Base-by-base conservation (phyloP, 92 coral and sea anemone species). In the Epizoanthus illoricatus region DNA sequence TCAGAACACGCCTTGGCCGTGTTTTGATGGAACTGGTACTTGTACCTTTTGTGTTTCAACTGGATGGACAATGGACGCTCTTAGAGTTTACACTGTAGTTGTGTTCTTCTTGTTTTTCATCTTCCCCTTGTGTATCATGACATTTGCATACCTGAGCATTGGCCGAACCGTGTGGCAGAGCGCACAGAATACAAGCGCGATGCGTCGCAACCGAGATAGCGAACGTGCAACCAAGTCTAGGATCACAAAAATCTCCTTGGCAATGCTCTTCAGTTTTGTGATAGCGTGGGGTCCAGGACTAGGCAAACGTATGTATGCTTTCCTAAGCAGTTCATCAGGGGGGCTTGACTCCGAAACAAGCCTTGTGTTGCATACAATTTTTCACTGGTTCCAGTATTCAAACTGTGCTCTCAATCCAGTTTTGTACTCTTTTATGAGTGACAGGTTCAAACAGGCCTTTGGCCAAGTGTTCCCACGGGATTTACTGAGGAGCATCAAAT, bases 401-500 rank as follows among this genome's bases (percentile, higher is more conserved):
- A 93, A 93, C 84, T 93, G 97, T 56, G 94, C 97, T 0, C 76
- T 88, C 9, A 93, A 93, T 70, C 97, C 97, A 9, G 23, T 93
- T 5, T 20, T 93, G 45, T 93, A 93, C 80, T 93, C 94, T 57
- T 93, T 86, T 80, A 90, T 93, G 94, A 93, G 97, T 65, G 92
- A 88, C 47, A 93, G 90, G 57, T 93, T 93, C 45, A 84, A 92
- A 23, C 90, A 86, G 20, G 94, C 94, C 7, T 65, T 93, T 3
- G 33, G 61, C 23, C 40, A 43, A 21, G 3, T 78, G 7, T 78
- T 20, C 69, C 82, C 72, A 13, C 70, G 54, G 17, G 9, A 24
- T 16, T 43, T 43, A 20, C 82, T 5, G 5, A 11, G 43, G 20
- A 78, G 61, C 55, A 61, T 40, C 16, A 61, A 28, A 28, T 28